These are phyloP conservation scores for Balaeniceps rex DNA, from an alignment of 2,113 vertebrate genomes.

Conservation along the genomic window DNA sequence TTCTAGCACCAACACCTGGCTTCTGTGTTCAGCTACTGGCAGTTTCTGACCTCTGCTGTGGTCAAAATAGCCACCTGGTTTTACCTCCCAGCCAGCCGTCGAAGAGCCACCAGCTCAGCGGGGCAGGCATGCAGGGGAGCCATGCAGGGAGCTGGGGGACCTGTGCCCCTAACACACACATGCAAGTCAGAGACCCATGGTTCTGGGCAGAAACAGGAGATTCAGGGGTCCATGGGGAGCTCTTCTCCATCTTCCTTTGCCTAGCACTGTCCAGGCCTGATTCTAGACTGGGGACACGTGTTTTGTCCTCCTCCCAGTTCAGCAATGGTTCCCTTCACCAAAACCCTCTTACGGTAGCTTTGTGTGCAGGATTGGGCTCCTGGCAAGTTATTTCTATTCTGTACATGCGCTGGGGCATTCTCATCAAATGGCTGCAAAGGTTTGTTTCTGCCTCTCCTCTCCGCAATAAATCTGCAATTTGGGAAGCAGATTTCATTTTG, in stretches of 20 bases:
- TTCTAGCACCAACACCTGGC: background rate
- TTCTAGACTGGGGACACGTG: background rate
- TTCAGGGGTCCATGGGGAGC: background rate
- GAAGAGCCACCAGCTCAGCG: rapidly evolving
- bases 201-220: background rate
- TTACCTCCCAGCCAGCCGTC: background rate
- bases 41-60: background rate
- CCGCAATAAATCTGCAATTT: background rate
- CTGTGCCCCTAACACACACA: too few species aligned
- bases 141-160: rapidly evolving
- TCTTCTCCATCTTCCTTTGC: background rate
- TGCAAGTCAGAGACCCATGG: rapidly evolving
- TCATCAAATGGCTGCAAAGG: background rate
- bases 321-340: background rate
- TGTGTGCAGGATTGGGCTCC: background rate
- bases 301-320: background rate
- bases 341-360: background rate
- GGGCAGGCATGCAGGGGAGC: background rate
- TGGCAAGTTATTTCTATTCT: background rate
- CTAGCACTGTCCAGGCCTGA: background rate
- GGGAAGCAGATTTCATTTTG: background rate
- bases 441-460: background rate
- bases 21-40: background rate
- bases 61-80: background rate
- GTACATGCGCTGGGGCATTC: background rate